A percentile compares a stretch with the other conserved stretches of the same genome.
Evolutionary conservation across 2,888 invertebrate genomes (phyloP).

Genomic region (Cerastis rubricosa): DNA sequence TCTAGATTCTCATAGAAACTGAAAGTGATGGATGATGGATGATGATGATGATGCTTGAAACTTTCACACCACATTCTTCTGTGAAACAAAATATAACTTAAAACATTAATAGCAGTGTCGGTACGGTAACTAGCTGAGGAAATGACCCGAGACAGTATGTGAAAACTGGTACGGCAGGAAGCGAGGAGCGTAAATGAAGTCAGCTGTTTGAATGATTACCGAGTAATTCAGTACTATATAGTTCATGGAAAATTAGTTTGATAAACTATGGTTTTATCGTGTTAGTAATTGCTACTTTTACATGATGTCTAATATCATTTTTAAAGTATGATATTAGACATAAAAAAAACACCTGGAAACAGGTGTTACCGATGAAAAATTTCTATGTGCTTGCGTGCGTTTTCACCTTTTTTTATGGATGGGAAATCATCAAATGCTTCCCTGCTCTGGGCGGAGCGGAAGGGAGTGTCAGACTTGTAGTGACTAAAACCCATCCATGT

Average conservation of each 20-base stretch:
- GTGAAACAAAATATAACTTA: neutral
- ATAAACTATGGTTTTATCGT: neutral
- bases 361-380: too few relatives aligned
- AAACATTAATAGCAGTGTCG: neutral
- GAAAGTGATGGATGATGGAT: too few relatives aligned
- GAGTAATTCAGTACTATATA: constrained; percentile 28
- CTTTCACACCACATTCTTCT: neutral
- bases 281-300: neutral
- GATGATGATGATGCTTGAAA: neutral
- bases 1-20: neutral
- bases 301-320: neutral
- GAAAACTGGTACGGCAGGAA: constrained; percentile 71
- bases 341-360: too few relatives aligned
- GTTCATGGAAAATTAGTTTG: neutral
- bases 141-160: constrained; percentile 67
- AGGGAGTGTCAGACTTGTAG: too few relatives aligned
- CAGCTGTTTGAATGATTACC: constrained; percentile 53
- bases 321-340: too few relatives aligned
- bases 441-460: too few relatives aligned
- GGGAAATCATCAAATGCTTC: too few relatives aligned
- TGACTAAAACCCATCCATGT: too few relatives aligned
- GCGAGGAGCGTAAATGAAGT: constrained; percentile 66
- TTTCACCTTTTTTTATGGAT: too few relatives aligned
- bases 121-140: constrained; percentile 51
- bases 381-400: too few relatives aligned